Evolutionary conservation across 1,140 invertebrate genomes (phyloP).

Genomic region (Atta cephalotes): DNA sequence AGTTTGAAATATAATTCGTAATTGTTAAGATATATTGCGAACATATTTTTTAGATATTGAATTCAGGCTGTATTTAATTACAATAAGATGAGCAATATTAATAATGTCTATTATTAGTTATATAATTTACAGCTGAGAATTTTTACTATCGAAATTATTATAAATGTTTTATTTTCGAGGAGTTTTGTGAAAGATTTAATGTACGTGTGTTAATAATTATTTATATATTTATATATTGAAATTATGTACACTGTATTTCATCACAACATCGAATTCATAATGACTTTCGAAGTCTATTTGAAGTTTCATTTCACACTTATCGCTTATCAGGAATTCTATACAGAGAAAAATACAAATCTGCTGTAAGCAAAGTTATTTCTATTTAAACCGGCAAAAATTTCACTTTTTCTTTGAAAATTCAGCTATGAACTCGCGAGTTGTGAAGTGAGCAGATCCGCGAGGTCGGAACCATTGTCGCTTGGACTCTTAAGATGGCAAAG

Average conservation of each 20-base stretch:
- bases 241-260: conserved; percentile 1
- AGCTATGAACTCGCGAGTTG: conserved; percentile 34
- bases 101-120: neutral
- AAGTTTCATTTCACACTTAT: conserved; percentile 9
- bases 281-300: neutral
- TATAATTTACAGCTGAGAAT: neutral
- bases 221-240: neutral
- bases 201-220: neutral
- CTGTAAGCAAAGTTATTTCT: conserved; percentile 35
- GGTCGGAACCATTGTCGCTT: conserved; percentile 60
- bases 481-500: conserved; percentile 63
- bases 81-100: neutral
- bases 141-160: neutral
- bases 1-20: conserved; percentile 37
- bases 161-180: neutral
- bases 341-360: conserved; percentile 39
- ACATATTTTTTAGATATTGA: neutral
- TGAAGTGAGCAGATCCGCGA: conserved; percentile 31
- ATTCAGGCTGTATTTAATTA: neutral
- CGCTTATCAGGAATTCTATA: neutral
- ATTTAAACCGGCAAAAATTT: conserved; percentile 6
- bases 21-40: neutral
- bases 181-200: neutral
- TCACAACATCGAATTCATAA: conserved; percentile 9
- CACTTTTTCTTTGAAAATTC: conserved; percentile 40